phyloP scores from a whole-genome alignment of 2,113 vertebrate species.

The Alethe castanea region DNA sequence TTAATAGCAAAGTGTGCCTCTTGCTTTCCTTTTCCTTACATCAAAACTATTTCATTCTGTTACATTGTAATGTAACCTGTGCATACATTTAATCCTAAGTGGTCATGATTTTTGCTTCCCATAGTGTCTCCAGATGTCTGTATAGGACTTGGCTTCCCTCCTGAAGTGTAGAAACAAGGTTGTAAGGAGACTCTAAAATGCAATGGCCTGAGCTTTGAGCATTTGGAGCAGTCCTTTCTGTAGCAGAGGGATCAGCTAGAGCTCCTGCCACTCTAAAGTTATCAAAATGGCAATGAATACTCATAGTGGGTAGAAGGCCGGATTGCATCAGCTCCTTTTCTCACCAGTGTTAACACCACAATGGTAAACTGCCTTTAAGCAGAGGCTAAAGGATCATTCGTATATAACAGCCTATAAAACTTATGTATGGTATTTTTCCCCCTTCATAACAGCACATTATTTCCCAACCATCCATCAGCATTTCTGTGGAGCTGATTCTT shows the following conservation, averaged over 20 bases:
- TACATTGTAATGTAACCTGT: background rate
- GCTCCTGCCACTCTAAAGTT: background rate
- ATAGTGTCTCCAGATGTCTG: background rate
- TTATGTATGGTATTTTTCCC: background rate
- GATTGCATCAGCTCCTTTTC: background rate
- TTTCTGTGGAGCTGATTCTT: background rate
- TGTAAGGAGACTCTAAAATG: background rate
- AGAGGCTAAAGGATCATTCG: background rate
- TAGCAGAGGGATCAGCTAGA: background rate
- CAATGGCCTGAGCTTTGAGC: background rate
- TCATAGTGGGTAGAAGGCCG: background rate
- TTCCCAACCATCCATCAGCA: background rate
- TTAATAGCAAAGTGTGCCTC: background rate
- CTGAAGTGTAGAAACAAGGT: background rate
- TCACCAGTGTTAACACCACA: background rate
- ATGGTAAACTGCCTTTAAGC: background rate
- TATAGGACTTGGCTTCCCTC: background rate
- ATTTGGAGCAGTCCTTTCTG: background rate
- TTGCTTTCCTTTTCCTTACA: background rate
- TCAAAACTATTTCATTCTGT: background rate
- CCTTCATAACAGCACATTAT: background rate
- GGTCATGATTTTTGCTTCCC: background rate
- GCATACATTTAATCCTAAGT: background rate
- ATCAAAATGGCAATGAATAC: background rate
- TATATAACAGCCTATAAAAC: background rate